These are phyloP conservation scores for Panzeria rudis DNA, from an alignment of 2,888 invertebrate genomes.

Conservation along the genomic window DNA sequence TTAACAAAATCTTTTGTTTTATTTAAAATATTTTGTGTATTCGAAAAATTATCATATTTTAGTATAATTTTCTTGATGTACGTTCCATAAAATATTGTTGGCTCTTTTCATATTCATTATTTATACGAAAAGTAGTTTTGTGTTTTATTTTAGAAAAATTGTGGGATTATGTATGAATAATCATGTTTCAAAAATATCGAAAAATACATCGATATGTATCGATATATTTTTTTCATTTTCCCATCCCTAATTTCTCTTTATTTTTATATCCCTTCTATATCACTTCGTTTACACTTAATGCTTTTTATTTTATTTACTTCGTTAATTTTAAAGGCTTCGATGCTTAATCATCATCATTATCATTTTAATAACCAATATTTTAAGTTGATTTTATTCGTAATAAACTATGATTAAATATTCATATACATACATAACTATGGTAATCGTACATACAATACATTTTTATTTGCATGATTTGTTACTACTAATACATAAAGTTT, in stretches of 20 bases:
- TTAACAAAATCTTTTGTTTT: too few relatives aligned
- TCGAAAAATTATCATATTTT: too few relatives aligned
- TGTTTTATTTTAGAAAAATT: too few relatives aligned
- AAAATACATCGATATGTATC: too few relatives aligned
- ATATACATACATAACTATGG: background rate
- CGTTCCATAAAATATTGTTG: too few relatives aligned
- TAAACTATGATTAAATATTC: background rate
- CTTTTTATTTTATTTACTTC: slow-evolving; percentile 15
- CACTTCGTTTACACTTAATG: slow-evolving; percentile 27
- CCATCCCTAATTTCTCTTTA: slow-evolving; percentile 10
- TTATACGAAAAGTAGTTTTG: too few relatives aligned
- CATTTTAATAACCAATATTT: slow-evolving; percentile 14
- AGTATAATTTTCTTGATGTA: too few relatives aligned
- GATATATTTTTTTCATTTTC: too few relatives aligned
- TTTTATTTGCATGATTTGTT: slow-evolving; percentile 15
- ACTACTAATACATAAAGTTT: background rate
- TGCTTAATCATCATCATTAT: slow-evolving; percentile 25
- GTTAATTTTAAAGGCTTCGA: slow-evolving; percentile 6
- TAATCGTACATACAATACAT: background rate
- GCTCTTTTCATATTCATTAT: too few relatives aligned
- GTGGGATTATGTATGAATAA: too few relatives aligned
- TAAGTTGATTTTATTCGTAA: slow-evolving; percentile 25
- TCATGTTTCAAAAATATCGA: too few relatives aligned
- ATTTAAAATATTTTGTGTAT: too few relatives aligned
- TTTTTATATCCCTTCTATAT: background rate